A percentile compares a stretch with the other conserved stretches of the same genome.
phyloP scores from a whole-genome alignment of 2,888 invertebrate genomes.

The Prosapia bicincta region DNA sequence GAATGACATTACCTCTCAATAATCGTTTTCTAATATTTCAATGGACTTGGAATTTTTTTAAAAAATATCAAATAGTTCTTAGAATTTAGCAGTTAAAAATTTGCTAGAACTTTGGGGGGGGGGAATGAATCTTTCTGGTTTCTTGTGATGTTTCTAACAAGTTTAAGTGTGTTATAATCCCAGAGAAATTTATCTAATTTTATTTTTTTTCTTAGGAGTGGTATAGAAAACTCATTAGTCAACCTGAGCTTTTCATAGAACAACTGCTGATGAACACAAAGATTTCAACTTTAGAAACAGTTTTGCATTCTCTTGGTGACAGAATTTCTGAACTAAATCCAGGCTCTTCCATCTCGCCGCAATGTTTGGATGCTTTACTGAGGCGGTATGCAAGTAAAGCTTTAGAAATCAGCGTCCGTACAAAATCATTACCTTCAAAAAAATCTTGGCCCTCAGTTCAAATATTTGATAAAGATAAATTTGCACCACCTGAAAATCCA shows the following conservation, averaged over 20 bases:
- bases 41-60: too few species aligned
- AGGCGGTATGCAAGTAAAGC: constrained; percentile 76
- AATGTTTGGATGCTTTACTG: constrained; percentile 60
- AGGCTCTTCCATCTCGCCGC: constrained; percentile 27
- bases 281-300: constrained; percentile 61
- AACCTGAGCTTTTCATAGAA: constrained; percentile 74
- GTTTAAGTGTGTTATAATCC: background rate
- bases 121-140: background rate
- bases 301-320: constrained; percentile 57
- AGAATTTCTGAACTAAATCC: constrained; percentile 39
- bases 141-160: background rate
- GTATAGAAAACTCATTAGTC: constrained; percentile 24
- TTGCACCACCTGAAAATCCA: constrained; percentile 55
- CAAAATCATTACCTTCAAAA: constrained; percentile 43
- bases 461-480: constrained; percentile 6
- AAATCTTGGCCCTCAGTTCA: constrained; percentile 25
- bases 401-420: constrained; percentile 54
- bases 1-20: too few species aligned
- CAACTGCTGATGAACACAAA: constrained; percentile 84
- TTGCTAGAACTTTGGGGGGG: background rate
- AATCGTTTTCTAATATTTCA: too few species aligned
- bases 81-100: background rate
- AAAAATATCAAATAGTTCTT: background rate
- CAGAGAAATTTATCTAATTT: background rate
- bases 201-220: constrained; percentile 15